A percentile compares a stretch with the other conserved stretches of the same genome.
phyloP scores from a whole-genome alignment of 2,888 invertebrate genomes.

The Nezara viridula region DNA sequence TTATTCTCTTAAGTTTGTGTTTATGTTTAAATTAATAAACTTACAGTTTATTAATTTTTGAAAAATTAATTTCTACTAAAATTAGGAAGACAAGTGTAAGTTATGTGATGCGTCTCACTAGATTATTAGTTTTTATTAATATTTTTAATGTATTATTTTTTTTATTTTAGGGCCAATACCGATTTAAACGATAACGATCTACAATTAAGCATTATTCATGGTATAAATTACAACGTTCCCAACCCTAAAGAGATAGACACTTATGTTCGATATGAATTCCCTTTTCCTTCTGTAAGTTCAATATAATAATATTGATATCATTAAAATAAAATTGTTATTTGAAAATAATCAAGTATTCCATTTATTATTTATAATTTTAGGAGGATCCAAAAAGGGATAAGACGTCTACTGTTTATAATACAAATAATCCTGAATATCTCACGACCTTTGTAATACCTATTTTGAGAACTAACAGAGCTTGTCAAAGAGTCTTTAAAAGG shows the following conservation, averaged over 20 bases:
- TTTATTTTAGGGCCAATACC: constrained; percentile 79
- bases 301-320: neutral
- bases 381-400: constrained; percentile 82
- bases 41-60: too few species aligned
- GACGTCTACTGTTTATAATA: constrained; percentile 84
- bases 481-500: constrained; percentile 89
- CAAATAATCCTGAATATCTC: constrained; percentile 91
- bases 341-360: neutral
- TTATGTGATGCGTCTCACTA: too few species aligned
- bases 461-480: constrained; percentile 82
- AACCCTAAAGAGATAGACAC: constrained; percentile 92
- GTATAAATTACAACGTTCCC: constrained; percentile 86
- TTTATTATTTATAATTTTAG: constrained; percentile 69
- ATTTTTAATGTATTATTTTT: neutral
- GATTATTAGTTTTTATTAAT: too few species aligned
- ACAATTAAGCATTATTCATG: constrained; percentile 87
- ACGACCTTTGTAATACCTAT: constrained; percentile 84
- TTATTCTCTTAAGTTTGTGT: too few species aligned
- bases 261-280: constrained; percentile 93
- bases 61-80: too few species aligned
- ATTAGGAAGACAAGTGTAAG: too few species aligned
- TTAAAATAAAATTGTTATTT: neutral
- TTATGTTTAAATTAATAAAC: too few species aligned
- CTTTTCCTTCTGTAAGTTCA: constrained; percentile 82
- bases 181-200: constrained; percentile 92